Evolutionary conservation across 1,140 invertebrate genomes (phyloP).

Genomic region (Sesamia nonagrioides): DNA sequence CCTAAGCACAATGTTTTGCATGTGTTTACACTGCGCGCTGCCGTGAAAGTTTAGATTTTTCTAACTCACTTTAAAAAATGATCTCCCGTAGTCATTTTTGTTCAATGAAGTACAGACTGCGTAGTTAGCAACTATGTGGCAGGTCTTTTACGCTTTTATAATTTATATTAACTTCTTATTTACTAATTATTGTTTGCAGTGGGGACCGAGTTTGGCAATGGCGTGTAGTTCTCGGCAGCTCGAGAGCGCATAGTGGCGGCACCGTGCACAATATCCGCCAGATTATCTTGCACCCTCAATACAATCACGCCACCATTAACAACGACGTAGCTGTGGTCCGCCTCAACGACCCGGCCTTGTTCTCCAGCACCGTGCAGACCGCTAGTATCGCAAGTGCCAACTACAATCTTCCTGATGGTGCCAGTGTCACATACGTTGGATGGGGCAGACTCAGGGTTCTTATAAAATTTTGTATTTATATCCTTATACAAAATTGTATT

Average conservation of each 20-base stretch:
- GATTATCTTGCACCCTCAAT: conserved; percentile 83
- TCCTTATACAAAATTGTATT: too few relatives aligned
- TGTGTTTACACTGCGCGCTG: too few relatives aligned
- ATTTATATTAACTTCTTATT: too few relatives aligned
- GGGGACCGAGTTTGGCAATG: conserved; percentile 54
- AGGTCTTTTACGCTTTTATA: too few relatives aligned
- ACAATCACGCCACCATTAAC: conserved; percentile 76
- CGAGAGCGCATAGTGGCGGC: conserved; percentile 75
- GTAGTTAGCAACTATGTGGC: too few relatives aligned
- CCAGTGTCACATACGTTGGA: conserved; percentile 83
- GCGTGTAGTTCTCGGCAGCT: conserved; percentile 65
- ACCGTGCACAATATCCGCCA: conserved; percentile 69
- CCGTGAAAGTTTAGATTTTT: too few relatives aligned
- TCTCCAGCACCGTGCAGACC: conserved; percentile 54
- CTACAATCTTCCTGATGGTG: conserved; percentile 68
- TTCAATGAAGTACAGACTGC: too few relatives aligned
- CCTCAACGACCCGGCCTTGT: conserved; percentile 64
- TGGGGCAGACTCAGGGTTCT: conserved; percentile 87
- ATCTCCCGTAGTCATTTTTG: too few relatives aligned
- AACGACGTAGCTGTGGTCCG: conserved; percentile 89
- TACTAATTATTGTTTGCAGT: conserved; percentile 42
- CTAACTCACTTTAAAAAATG: too few relatives aligned
- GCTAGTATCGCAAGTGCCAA: conserved; percentile 62
- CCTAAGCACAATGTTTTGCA: too few relatives aligned
- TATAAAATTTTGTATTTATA: not conserved